A percentile compares a stretch with the other conserved stretches of the same genome.
Evolutionary conservation across 2,797 vertebrate genomes (phyloP).

Genomic region (Otus scops): DNA sequence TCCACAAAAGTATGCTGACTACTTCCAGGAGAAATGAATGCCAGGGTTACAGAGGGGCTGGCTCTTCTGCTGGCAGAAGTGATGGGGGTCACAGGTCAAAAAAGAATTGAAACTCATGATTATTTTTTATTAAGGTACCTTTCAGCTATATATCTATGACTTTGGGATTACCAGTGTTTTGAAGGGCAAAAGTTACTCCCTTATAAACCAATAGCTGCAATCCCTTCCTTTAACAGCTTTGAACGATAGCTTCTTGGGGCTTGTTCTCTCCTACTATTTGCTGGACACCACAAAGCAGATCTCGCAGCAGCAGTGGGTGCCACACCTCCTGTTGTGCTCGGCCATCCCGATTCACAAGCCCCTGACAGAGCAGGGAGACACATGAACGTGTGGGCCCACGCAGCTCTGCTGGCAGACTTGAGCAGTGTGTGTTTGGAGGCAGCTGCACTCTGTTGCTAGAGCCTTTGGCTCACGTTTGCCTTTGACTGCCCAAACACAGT

Average conservation of each 20-base stretch:
- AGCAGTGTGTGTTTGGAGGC: not conserved
- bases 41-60: not conserved
- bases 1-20: not conserved
- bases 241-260: not conserved
- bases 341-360: not conserved
- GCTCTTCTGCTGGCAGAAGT: not conserved
- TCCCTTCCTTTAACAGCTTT: not conserved
- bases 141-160: not conserved
- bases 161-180: not conserved
- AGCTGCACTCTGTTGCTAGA: not conserved
- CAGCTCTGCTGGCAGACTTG: not conserved
- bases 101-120: not conserved
- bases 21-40: not conserved
- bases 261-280: not conserved
- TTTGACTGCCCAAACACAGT: not conserved
- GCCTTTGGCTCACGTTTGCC: not conserved
- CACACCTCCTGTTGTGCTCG: not conserved
- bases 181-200: not conserved
- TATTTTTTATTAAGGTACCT: not conserved
- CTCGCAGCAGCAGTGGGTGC: accelerated
- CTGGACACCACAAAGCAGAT: not conserved
- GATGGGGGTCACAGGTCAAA: not conserved
- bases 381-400: accelerated
- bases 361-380: not conserved
- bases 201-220: not conserved